phyloP scores from a whole-genome alignment of 2,888 invertebrate species.

The Toxonevra muliebris region DNA sequence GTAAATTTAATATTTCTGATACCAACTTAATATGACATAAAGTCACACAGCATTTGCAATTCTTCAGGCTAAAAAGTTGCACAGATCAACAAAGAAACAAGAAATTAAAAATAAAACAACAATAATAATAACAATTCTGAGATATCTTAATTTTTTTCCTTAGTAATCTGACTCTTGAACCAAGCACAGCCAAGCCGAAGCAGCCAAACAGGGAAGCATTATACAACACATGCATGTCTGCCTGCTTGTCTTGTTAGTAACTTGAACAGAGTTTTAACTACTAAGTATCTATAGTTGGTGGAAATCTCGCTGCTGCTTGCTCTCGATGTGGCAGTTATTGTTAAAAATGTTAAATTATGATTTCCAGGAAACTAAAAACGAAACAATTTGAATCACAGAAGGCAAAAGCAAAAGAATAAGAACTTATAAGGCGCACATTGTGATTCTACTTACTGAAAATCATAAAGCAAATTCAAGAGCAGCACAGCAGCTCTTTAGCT shows the following conservation, averaged over 20 bases:
- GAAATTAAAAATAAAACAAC: too few relatives aligned
- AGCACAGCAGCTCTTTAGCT: neutral
- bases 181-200: constrained; percentile 17
- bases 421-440: too few relatives aligned
- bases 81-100: neutral
- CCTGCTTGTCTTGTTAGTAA: neutral
- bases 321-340: constrained; percentile 38
- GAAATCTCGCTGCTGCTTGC: neutral
- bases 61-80: neutral
- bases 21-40: constrained; percentile 30
- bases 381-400: constrained; percentile 35
- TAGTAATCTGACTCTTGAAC: constrained; percentile 37
- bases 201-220: neutral
- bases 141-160: constrained; percentile 41
- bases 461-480: neutral
- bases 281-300: neutral
- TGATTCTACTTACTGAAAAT: neutral
- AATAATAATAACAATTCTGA: constrained; percentile 36
- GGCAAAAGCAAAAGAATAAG: constrained; percentile 19
- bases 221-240: constrained; percentile 6
- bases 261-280: constrained; percentile 11
- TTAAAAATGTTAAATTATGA: constrained; percentile 44
- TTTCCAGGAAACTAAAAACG: constrained; percentile 40
- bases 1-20: constrained; percentile 15
- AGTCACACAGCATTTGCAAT: constrained; percentile 25